Percentiles rank a stretch among this genome's conserved stretches.
Conservation (phyloP, 2,797 vertebrate genomes). For the Anolis apletophallus region DNA sequence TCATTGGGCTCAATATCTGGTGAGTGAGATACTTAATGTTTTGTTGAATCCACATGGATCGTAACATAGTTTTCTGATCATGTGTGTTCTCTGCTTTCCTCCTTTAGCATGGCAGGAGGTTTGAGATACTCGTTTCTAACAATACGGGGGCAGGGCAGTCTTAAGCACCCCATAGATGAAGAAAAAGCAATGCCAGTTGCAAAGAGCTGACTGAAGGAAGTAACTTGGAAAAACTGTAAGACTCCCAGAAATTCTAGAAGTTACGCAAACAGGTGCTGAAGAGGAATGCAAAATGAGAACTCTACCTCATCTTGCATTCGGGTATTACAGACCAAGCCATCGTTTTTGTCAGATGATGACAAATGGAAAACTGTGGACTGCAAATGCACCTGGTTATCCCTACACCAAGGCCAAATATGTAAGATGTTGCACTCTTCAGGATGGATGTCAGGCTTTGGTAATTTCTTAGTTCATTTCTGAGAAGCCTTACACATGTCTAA, state of each 20-base stretch:
- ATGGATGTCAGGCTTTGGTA: background rate
- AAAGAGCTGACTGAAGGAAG: constrained; percentile 57
- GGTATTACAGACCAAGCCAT: constrained; percentile 8
- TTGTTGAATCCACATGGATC: background rate
- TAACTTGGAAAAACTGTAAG: background rate
- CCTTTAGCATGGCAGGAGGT: constrained; percentile 80
- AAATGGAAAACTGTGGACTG: background rate
- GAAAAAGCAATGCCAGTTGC: constrained; percentile 51
- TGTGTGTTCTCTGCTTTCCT: constrained; percentile 41
- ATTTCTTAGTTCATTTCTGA: background rate
- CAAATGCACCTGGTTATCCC: constrained; percentile 14
- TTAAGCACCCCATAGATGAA: constrained; percentile 57
- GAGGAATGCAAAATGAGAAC: constrained; percentile 18
- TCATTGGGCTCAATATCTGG: constrained; percentile 93
- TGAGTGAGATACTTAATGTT: constrained; percentile 74
- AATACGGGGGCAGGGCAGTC: constrained; percentile 62
- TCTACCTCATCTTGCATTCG: constrained; percentile 61
- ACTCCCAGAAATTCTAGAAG: background rate
- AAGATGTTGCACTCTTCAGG: constrained; percentile 9
- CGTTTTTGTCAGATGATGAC: background rate
- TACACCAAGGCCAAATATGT: background rate
- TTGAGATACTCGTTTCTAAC: constrained; percentile 80
- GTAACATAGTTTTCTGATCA: constrained; percentile 17
- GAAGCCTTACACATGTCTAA: constrained; percentile 6
- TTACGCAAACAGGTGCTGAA: constrained; percentile 14